Conservation (phyloP, 2,797 vertebrate species). For the Phataginus tetradactyla region DNA sequence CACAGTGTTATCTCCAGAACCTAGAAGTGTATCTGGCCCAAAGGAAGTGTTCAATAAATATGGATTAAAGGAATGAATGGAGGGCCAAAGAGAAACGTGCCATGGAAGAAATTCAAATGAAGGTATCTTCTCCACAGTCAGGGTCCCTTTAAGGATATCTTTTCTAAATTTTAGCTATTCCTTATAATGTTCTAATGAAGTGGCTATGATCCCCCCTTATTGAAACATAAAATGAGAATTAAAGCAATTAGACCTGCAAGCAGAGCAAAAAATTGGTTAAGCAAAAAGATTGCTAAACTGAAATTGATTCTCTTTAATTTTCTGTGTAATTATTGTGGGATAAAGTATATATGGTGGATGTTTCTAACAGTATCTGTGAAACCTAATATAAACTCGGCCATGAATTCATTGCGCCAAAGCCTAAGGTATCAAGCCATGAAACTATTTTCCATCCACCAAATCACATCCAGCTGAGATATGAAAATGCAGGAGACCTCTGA, state of each 20-base stretch:
- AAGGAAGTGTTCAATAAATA: background rate
- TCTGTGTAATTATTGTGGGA: background rate
- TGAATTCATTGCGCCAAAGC: background rate
- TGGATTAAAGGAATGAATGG: background rate
- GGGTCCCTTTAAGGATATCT: background rate
- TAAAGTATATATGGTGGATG: background rate
- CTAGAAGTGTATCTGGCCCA: background rate
- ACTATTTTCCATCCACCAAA: background rate
- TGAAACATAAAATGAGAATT: constrained; percentile 42
- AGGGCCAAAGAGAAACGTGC: background rate
- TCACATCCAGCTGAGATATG: background rate
- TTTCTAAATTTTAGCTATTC: background rate
- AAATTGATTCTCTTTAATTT: constrained; percentile 16
- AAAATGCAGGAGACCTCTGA: background rate
- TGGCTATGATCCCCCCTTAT: background rate
- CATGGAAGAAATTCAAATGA: background rate
- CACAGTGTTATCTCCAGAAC: background rate
- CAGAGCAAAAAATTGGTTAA: background rate
- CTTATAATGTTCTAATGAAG: background rate
- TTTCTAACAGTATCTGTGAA: background rate
- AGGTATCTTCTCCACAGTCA: background rate
- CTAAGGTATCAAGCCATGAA: background rate
- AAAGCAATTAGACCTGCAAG: background rate
- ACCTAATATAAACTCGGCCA: background rate
- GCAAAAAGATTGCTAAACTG: background rate